Evolutionary conservation across 2,888 invertebrate species (phyloP), one percentile per base, ranked within the genome.

Genomic region (Agriopis aurantiaria): DNA sequence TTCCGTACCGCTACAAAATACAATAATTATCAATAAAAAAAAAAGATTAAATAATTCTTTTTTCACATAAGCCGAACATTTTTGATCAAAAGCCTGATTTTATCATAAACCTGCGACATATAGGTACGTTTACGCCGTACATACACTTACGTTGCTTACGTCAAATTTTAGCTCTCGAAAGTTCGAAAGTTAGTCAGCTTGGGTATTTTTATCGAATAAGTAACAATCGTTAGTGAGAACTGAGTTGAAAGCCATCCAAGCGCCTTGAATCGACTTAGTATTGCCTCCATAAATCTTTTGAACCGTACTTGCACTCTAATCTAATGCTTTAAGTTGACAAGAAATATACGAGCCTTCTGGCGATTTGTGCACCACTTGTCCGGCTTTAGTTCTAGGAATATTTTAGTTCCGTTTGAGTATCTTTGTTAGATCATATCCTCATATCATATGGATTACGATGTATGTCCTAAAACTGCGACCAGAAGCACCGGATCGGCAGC

Each of bases 241-340:
- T 79, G 75, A 72, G 68, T 70, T 69, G 78, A 78, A 79, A 78
- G 80, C 77, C 79, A 76, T 78, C 79, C 82, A 85, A 87, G 85
- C 82, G 82, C 74, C 80, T 77, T 78, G 82, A 82, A 88, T 88
- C 84, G 87, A 86, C 80, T 84, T 83, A 85, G 86, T 87, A 87
- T 89, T 88, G 87, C 84, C 82, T 76, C 87, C 86, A 90, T 91
- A 90, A 91, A 91, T 91, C 90, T 89, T 81, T 84, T 82, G 82
- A 83, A 82, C 80, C 81, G 78, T 77, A 85, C 85, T 83, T 82
- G 84, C 82, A 74, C 82, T 87, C 85, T 89, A 89, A 90, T 91
- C 86, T 88, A 85, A 88, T 83, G 83, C 83, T 82, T 85, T 80
- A 82, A 79, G 82, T 85, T 84, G 84, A 85, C 85, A 85, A 85